A percentile compares a stretch with the other conserved stretches of the same genome.
Evolutionary conservation across 1,140 invertebrate genomes (phyloP).

Genomic region (Lepidurus packardi): DNA sequence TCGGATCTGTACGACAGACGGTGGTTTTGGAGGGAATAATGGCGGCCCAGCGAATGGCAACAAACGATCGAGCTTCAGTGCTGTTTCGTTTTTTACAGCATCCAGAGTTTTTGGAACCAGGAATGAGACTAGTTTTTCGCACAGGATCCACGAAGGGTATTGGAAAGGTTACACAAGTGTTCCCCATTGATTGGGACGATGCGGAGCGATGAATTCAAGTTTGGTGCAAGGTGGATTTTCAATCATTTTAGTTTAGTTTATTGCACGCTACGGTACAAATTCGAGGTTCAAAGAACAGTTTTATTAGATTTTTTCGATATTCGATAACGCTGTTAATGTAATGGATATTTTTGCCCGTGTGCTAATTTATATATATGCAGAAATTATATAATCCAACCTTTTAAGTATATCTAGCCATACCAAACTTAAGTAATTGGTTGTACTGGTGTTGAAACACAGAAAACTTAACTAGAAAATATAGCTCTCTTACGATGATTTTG

Average conservation of each 20-base stretch:
- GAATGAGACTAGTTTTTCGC: slow-evolving; percentile 76
- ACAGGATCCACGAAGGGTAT: slow-evolving; percentile 84
- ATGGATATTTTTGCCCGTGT: too few species aligned
- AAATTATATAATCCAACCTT: too few species aligned
- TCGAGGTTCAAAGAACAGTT: background rate
- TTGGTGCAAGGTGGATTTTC: background rate
- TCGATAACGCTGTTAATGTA: too few species aligned
- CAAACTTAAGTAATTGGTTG: too few species aligned
- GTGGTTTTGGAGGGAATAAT: slow-evolving; percentile 73
- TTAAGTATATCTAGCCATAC: too few species aligned
- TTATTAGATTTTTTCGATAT: too few species aligned
- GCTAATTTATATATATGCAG: too few species aligned
- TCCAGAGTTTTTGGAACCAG: slow-evolving; percentile 86
- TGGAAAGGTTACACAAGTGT: slow-evolving; percentile 81
- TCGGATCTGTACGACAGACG: slow-evolving; percentile 91
- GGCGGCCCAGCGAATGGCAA: slow-evolving; percentile 54
- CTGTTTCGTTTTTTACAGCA: slow-evolving; percentile 81
- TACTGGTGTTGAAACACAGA: too few species aligned
- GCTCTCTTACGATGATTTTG: too few species aligned
- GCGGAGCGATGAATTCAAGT: background rate
- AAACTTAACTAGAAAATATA: too few species aligned
- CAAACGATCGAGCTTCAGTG: slow-evolving; percentile 78
- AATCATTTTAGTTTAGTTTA: too few species aligned
- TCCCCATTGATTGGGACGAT: slow-evolving; percentile 50
- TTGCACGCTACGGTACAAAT: background rate